phyloP scores from a whole-genome alignment of 2,888 invertebrate species.

The Drosophila mulleri region DNA sequence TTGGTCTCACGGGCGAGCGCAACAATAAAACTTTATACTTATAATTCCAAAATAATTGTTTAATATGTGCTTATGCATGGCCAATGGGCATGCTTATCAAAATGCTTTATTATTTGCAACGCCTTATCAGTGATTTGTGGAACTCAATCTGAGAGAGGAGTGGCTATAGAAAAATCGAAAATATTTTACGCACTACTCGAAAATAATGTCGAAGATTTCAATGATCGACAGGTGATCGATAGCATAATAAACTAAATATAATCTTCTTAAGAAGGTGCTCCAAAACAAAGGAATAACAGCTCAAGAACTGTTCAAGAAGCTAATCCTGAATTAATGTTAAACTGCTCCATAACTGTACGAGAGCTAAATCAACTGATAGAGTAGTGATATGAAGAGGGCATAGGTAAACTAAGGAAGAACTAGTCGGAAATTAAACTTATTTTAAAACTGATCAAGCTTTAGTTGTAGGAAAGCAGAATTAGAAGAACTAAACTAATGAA shows the following conservation, averaged over 20 bases:
- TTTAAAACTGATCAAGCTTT: too few species aligned
- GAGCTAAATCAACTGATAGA: too few species aligned
- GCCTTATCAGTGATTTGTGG: constrained; percentile 47
- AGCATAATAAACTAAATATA: not conserved
- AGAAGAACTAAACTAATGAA: not conserved
- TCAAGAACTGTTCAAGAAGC: not conserved
- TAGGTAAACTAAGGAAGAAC: too few species aligned
- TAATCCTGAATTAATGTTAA: not conserved
- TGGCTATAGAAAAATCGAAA: not conserved
- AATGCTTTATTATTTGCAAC: constrained; percentile 7
- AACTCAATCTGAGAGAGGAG: constrained; percentile 31
- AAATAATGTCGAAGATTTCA: not conserved
- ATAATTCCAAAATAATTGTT: constrained; percentile 69
- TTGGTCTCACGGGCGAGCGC: constrained; percentile 18
- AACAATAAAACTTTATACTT: constrained; percentile 35
- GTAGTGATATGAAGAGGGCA: too few species aligned
- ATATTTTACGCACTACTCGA: not conserved
- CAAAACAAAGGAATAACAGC: not conserved
- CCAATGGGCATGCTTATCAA: constrained; percentile 39
- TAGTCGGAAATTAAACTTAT: too few species aligned
- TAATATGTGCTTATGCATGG: constrained; percentile 49
- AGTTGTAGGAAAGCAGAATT: too few species aligned
- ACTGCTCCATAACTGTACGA: not conserved
- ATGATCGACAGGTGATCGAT: not conserved
- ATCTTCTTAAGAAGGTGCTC: too few species aligned